Conservation (phyloP, 2,888 invertebrate species). For the Marronus borbonicus region DNA sequence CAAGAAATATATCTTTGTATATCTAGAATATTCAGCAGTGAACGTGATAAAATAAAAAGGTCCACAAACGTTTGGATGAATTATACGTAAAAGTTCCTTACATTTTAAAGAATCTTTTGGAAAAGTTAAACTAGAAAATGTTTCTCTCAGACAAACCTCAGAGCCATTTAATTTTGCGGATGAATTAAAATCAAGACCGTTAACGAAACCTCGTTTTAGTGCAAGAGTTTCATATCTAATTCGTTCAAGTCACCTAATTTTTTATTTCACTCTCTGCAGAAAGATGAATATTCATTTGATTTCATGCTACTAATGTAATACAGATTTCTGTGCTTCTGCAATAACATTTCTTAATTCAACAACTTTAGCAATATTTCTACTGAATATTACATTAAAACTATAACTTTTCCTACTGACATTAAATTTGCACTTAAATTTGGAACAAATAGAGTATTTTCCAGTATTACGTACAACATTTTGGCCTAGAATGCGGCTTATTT, state of each 20-base stretch:
- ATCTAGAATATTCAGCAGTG: conserved; percentile 12
- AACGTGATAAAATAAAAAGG: conserved; percentile 11
- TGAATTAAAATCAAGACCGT: not conserved
- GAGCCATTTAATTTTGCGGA: not conserved
- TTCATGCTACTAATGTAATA: not conserved
- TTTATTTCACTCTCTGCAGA: conserved; percentile 4
- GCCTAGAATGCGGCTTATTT: conserved; percentile 15
- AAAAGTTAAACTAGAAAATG: conserved; percentile 9
- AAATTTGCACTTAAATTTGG: conserved; percentile 4
- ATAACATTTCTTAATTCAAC: not conserved
- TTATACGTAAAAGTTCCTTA: conserved; percentile 1
- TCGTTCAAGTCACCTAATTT: conserved; percentile 12
- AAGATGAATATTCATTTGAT: not conserved
- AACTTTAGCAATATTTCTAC: not conserved
- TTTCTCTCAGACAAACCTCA: not conserved
- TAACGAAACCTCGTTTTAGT: not conserved
- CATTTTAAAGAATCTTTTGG: conserved; percentile 9
- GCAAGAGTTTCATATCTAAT: conserved; percentile 2
- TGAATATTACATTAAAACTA: conserved; percentile 15
- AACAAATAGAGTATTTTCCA: conserved; percentile 2
- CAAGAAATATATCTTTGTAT: conserved; percentile 19
- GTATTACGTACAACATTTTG: conserved; percentile 15
- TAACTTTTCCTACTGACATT: conserved; percentile 9
- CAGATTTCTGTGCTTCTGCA: not conserved
- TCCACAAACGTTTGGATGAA: conserved; percentile 4